Evolutionary conservation across 2,888 invertebrate species (phyloP).

Genomic region (Harpalus rufipes): DNA sequence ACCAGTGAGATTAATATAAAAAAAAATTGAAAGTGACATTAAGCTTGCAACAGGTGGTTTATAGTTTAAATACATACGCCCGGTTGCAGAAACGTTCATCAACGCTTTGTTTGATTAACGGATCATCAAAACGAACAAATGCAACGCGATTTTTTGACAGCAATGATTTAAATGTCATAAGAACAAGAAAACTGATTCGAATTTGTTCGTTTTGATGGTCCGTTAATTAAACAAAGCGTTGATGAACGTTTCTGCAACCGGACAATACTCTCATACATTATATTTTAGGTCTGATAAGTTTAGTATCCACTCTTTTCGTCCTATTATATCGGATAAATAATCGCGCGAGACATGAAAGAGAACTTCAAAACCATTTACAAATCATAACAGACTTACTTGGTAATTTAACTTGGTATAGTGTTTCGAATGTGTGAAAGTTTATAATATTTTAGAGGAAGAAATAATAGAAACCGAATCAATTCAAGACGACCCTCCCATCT

Average conservation of each 20-base stretch:
- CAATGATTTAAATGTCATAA: too few species aligned
- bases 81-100: too few species aligned
- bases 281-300: conserved; percentile 79
- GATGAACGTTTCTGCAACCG: too few species aligned
- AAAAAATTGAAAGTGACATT: not conserved
- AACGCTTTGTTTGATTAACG: too few species aligned
- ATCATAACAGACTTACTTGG: conserved; percentile 85
- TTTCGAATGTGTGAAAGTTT: conserved; percentile 46
- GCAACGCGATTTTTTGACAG: too few species aligned
- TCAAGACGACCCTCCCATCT: conserved; percentile 83
- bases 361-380: conserved; percentile 83
- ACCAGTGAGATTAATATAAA: not conserved
- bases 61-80: too few species aligned
- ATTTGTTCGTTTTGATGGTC: too few species aligned
- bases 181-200: too few species aligned
- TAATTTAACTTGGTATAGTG: conserved; percentile 71
- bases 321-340: conserved; percentile 83
- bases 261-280: conserved; percentile 1
- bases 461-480: conserved; percentile 76
- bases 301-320: conserved; percentile 82
- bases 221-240: too few species aligned
- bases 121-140: too few species aligned
- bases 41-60: too few species aligned
- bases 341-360: conserved; percentile 81
- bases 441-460: conserved; percentile 72